Conservation (phyloP, 2,113 vertebrate genomes). For the Caretta caretta region DNA sequence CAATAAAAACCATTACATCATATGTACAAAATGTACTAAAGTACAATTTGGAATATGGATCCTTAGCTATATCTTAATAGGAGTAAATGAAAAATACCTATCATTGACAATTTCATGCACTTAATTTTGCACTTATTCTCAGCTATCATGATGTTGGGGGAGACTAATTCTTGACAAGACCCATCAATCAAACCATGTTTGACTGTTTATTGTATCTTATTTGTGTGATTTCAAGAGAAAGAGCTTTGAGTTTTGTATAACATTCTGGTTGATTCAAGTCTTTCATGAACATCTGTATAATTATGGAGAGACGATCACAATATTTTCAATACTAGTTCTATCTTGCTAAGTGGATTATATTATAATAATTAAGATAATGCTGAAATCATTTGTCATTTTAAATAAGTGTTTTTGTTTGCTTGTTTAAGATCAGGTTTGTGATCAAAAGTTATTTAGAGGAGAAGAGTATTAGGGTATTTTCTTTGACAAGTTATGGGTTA, state of each 20-base stretch:
- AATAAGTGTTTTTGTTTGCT: neutral
- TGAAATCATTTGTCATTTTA: neutral
- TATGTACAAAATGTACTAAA: neutral
- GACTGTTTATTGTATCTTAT: no score
- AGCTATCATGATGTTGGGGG: neutral
- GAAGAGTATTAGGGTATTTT: neutral
- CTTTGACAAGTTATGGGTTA: neutral
- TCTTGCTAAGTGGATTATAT: neutral
- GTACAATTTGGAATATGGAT: neutral
- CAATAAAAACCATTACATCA: no score
- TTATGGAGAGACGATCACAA: neutral
- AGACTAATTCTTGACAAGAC: neutral
- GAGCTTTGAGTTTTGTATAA: neutral
- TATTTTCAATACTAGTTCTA: neutral
- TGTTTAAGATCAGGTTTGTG: neutral
- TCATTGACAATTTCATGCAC: neutral
- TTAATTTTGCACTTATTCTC: neutral
- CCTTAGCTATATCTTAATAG: neutral
- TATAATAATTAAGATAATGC: neutral
- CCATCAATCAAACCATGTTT: neutral
- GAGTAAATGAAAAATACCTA: neutral
- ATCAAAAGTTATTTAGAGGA: neutral
- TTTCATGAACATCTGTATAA: neutral
- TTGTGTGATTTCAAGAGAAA: neutral
- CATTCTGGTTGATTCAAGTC: neutral